phyloP scores from a whole-genome alignment of 2,113 vertebrate genomes.

The Chloebia gouldiae region DNA sequence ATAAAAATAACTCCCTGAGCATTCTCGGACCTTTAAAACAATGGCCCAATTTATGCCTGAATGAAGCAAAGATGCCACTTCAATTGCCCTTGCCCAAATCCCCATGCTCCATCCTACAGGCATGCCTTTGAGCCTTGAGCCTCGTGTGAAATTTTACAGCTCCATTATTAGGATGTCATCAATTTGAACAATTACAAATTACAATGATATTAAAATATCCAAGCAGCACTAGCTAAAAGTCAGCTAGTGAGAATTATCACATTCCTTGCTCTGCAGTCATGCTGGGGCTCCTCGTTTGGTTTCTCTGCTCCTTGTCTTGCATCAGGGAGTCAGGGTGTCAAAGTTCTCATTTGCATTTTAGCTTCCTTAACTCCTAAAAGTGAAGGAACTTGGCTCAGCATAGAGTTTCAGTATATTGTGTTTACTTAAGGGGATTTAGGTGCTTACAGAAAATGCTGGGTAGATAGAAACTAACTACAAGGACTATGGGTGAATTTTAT shows the following conservation, averaged over 20 bases:
- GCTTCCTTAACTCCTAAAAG: neutral
- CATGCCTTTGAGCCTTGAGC: neutral
- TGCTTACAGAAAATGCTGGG: neutral
- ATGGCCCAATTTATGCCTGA: neutral
- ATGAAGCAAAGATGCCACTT: neutral
- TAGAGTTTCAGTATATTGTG: neutral
- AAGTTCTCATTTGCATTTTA: neutral
- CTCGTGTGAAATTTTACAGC: neutral
- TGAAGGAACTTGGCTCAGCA: neutral
- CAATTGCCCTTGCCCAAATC: neutral
- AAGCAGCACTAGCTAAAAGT: neutral
- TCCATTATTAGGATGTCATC: slow-evolving; percentile 1
- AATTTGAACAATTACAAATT: slow-evolving; percentile 18
- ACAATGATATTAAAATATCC: neutral
- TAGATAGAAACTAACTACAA: neutral
- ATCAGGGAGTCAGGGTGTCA: neutral
- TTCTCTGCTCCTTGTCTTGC: neutral
- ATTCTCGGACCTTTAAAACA: neutral
- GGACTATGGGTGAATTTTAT: neutral
- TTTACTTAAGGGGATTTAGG: slow-evolving; percentile 12
- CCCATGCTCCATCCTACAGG: neutral
- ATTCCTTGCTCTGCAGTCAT: neutral
- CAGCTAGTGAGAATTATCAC: neutral
- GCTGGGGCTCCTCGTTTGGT: neutral
- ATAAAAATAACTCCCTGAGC: neutral